Conservation (phyloP, 2,888 invertebrate genomes). For the Troides aeacus region DNA sequence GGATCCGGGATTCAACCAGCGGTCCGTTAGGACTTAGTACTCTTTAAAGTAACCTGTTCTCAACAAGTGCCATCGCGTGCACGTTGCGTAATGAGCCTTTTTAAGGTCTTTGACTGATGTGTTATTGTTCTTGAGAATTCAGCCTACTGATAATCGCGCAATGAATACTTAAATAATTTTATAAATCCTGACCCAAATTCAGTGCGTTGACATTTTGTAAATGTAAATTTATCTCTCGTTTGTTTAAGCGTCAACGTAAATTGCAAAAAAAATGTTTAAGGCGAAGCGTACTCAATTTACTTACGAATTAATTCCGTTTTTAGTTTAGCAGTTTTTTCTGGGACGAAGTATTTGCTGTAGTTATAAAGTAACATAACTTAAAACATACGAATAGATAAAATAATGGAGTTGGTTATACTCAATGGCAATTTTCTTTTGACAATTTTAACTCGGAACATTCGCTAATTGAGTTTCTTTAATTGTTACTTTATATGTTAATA, state of each 20-base stretch:
- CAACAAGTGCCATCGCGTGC: conserved; percentile 32
- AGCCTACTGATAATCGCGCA: conserved; percentile 13
- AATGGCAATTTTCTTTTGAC: not conserved
- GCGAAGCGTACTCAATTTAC: conserved; percentile 12
- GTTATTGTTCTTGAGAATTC: conserved; percentile 30
- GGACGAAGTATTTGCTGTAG: not conserved
- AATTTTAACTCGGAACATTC: not conserved
- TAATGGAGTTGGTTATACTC: not conserved
- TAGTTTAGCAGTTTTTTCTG: not conserved
- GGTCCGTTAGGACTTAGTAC: conserved; percentile 54
- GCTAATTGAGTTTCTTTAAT: not conserved
- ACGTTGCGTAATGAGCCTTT: conserved; percentile 32
- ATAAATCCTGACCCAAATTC: conserved; percentile 27
- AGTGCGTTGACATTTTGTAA: conserved; percentile 27
- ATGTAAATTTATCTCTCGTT: conserved; percentile 27
- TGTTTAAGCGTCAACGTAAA: conserved; percentile 21
- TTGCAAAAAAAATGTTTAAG: conserved; percentile 24
- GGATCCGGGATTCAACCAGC: conserved; percentile 57
- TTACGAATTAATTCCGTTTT: conserved; percentile 19
- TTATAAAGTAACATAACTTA: not conserved
- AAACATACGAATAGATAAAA: not conserved
- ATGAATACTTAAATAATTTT: conserved; percentile 21
- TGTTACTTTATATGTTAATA: not conserved
- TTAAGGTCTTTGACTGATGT: conserved; percentile 31
- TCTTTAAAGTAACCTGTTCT: conserved; percentile 34